These are phyloP conservation scores for Drosophila sturtevanti DNA, from an alignment of 1,140 invertebrate species.

Conservation along the genomic window DNA sequence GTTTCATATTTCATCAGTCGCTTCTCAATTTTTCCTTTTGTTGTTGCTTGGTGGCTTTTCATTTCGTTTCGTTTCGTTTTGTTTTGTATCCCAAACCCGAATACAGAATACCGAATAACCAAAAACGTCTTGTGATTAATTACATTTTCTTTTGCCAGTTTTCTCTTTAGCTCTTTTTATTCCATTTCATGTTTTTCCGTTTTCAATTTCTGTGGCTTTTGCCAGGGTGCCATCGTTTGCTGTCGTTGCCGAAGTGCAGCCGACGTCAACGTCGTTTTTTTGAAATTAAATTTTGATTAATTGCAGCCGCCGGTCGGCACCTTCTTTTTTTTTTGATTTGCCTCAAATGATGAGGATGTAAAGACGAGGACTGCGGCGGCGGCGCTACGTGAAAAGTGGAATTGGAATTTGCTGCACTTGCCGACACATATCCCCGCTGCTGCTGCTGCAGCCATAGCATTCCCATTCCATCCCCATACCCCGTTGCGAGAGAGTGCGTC, in stretches of 20 bases:
- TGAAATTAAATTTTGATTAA: constrained; percentile 80
- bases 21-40: background rate
- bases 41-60: constrained; percentile 1
- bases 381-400: constrained; percentile 76
- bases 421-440: background rate
- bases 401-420: constrained; percentile 71
- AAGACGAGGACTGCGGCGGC: constrained; percentile 12
- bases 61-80: constrained; percentile 25
- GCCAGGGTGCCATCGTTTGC: background rate
- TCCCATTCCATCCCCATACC: constrained; percentile 30
- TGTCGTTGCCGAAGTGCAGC: background rate
- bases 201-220: constrained; percentile 68
- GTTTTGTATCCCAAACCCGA: constrained; percentile 24
- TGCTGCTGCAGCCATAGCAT: background rate
- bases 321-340: constrained; percentile 38
- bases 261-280: constrained; percentile 60
- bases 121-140: constrained; percentile 70
- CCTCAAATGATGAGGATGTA: constrained; percentile 9
- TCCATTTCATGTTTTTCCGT: constrained; percentile 12
- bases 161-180: constrained; percentile 34
- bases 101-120: background rate
- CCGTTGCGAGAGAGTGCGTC: constrained; percentile 29
- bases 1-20: background rate
- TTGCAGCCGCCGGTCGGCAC: constrained; percentile 71
- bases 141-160: constrained; percentile 73